A percentile compares a stretch with the other conserved stretches of the same genome.
These are phyloP conservation scores for Yponomeuta plumbellus DNA, from an alignment of 2,888 invertebrate species.

Conservation along the genomic window DNA sequence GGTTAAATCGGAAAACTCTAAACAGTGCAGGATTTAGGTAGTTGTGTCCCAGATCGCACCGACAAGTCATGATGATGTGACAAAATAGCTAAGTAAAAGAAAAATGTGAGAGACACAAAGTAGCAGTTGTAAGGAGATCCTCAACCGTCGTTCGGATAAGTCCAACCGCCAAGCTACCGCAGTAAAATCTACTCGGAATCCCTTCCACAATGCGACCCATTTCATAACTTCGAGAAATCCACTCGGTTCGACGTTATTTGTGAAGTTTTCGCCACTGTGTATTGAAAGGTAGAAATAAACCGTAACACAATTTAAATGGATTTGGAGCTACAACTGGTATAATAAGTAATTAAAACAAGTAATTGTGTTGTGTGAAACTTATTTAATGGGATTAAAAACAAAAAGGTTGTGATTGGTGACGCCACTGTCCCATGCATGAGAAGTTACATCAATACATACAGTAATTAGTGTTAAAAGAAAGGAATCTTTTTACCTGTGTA, in stretches of 20 bases:
- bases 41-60: background rate
- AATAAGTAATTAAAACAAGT: too few relatives aligned
- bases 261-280: background rate
- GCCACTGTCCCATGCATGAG: too few relatives aligned
- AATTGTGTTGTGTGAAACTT: too few relatives aligned
- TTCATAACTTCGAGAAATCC: constrained; percentile 6
- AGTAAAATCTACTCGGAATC: background rate
- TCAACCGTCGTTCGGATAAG: background rate
- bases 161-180: background rate
- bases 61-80: background rate
- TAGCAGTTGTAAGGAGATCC: constrained; percentile 9
- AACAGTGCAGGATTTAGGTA: too few relatives aligned
- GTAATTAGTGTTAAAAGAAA: too few relatives aligned
- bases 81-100: constrained; percentile 6
- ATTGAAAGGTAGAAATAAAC: background rate
- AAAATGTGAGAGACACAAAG: background rate
- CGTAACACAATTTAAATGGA: background rate
- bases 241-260: background rate
- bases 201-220: constrained; percentile 6
- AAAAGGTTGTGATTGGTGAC: too few relatives aligned
- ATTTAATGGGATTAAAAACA: too few relatives aligned
- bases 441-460: too few relatives aligned
- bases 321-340: background rate
- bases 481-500: too few relatives aligned
- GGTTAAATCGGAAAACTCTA: too few relatives aligned